Evolutionary conservation across 2,113 vertebrate species (phyloP), one percentile per base, ranked within the genome.

Genomic region (Tragelaphus strepsiceros): DNA sequence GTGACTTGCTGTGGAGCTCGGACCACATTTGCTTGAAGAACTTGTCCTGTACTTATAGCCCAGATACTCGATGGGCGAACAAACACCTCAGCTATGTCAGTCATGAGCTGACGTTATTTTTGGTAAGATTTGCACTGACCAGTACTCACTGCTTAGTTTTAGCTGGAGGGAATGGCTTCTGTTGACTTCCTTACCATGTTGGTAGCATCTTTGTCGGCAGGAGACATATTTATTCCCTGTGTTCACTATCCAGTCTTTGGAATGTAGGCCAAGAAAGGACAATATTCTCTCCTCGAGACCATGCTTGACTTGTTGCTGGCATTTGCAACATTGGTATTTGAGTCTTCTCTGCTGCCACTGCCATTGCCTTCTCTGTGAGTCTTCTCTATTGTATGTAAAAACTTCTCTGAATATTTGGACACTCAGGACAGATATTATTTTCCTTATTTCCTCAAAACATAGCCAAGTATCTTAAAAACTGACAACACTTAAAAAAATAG

Each of bases 211-310:
- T 82, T 90, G 51, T 95, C 35, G 16, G 15, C 13, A 61, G 81
- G 56, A 90, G 80, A 82, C 9, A 2, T 56, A 59, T 78, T 96
- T 85, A 30, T 93, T 83, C 90, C 64, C 51, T 89, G 59, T 59
- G 53, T 97, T 92, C 64, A 87, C 81, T 77, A 67, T 90, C 67
- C 9, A 21, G 24, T 88, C 64, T 39, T 54, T 94, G 58, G 62
- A 88, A 94, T 83, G 22, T 43, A 64, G 96, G 85, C 90, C 77
- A 94, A 96, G 81, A 95, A 87, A 30, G 49, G 82, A 21, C 10
- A 85, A n/a, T 49, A 64, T 54, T 56, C 82, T 96, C 86, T 78
- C 17, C 0, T 5, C 4, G 46, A 92, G 61, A 93, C 91, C 64
- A 91, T 30, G 43, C 74, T 91, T n/a, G 77, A 78, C 30, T 90